Percentiles rank a stretch among this genome's conserved stretches.
phyloP scores from a whole-genome alignment of 2,888 invertebrate species.

The Gryllus longicercus region DNA sequence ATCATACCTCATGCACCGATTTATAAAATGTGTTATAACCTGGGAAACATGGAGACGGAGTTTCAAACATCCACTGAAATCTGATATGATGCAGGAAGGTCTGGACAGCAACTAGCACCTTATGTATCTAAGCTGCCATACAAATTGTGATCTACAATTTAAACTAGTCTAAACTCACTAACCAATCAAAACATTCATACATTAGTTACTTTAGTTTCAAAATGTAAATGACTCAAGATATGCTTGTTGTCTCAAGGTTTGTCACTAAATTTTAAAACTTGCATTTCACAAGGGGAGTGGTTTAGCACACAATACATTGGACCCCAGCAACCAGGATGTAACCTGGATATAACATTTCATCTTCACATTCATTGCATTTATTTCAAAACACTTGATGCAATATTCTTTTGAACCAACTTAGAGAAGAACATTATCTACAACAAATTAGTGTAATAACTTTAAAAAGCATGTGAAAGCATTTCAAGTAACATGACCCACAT shows the following conservation, averaged over 20 bases:
- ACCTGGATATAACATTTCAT: neutral
- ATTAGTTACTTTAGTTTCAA: constrained; percentile 19
- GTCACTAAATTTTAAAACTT: constrained; percentile 11
- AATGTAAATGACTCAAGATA: constrained; percentile 29
- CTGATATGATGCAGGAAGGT: constrained; percentile 32
- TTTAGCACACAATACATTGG: constrained; percentile 18
- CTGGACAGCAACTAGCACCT: constrained; percentile 29
- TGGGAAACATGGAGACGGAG: constrained; percentile 20
- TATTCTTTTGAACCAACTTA: neutral
- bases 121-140: constrained; percentile 29
- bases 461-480: neutral
- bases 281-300: constrained; percentile 22
- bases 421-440: neutral
- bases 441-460: neutral
- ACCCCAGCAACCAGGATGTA: neutral
- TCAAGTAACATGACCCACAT: neutral
- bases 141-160: constrained; percentile 29
- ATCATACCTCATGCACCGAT: constrained; percentile 11
- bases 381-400: neutral
- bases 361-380: neutral
- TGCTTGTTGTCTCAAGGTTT: constrained; percentile 26
- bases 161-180: constrained; percentile 29
- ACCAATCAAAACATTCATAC: constrained; percentile 27
- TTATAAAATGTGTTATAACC: constrained; percentile 17
- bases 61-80: constrained; percentile 23